phyloP scores from a whole-genome alignment of 1,140 invertebrate species.

The Vollenhovia emeryi region DNA sequence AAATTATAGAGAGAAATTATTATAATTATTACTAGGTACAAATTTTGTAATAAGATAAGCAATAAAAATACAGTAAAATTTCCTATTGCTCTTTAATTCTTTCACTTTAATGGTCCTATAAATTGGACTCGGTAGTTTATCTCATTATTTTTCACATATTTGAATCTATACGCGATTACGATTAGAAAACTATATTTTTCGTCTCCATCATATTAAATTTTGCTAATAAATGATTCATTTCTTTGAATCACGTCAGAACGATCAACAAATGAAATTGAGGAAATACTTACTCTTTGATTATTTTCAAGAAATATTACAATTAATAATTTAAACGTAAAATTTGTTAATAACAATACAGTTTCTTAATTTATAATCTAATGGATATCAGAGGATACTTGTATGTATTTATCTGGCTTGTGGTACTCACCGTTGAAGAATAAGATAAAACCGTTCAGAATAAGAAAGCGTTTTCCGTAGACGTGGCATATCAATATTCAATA shows the following conservation, averaged over 20 bases:
- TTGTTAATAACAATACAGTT: not conserved
- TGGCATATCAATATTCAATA: constrained; percentile 67
- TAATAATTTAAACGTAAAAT: not conserved
- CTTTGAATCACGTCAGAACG: not conserved
- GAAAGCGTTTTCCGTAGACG: not conserved
- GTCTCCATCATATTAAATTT: not conserved
- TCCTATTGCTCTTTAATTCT: not conserved
- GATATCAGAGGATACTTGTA: not conserved
- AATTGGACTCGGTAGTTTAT: not conserved
- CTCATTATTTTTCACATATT: not conserved
- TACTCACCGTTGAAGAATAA: not conserved
- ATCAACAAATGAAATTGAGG: not conserved
- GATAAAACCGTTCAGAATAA: not conserved
- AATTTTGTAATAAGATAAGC: no score
- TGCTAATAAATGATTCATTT: no score
- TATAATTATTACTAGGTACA: not conserved
- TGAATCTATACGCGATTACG: not conserved
- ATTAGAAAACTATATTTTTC: not conserved
- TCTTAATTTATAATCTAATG: not conserved
- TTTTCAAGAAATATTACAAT: no score
- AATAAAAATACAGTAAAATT: no score
- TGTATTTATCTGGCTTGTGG: not conserved
- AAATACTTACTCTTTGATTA: not conserved
- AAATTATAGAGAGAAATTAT: not conserved
- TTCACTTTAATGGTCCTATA: not conserved